Evolutionary conservation across 2,888 invertebrate species (phyloP).

Genomic region (Pristionchus maxplancki): DNA sequence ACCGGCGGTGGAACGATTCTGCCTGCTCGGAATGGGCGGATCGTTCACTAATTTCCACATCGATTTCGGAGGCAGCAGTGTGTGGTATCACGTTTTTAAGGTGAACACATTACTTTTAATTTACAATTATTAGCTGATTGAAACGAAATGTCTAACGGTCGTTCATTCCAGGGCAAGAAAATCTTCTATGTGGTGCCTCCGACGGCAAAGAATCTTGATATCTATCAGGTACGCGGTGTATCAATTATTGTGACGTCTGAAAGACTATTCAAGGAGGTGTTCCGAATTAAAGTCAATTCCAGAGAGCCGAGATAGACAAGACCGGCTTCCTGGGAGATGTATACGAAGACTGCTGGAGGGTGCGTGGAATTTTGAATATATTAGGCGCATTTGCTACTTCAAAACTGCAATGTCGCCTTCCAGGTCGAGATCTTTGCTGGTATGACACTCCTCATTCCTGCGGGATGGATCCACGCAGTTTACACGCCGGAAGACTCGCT

Average conservation of each 20-base stretch:
- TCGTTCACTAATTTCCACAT: slow-evolving; percentile 96
- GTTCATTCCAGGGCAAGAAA: slow-evolving; percentile 86
- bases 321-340: too few relatives aligned
- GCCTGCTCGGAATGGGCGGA: slow-evolving; percentile 90
- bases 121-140: too few relatives aligned
- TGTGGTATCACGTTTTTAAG: slow-evolving; percentile 89
- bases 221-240: slow-evolving; percentile 80
- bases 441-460: slow-evolving; percentile 90
- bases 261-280: too few relatives aligned
- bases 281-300: too few relatives aligned
- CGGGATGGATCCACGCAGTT: slow-evolving; percentile 97
- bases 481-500: slow-evolving; percentile 95
- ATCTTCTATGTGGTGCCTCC: slow-evolving; percentile 90
- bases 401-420: too few relatives aligned
- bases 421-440: slow-evolving; percentile 84
- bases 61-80: slow-evolving; percentile 94
- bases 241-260: too few relatives aligned
- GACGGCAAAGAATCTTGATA: slow-evolving; percentile 80
- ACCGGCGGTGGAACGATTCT: slow-evolving; percentile 90
- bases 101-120: slow-evolving; percentile 71
- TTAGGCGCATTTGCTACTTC: too few relatives aligned
- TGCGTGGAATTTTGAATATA: too few relatives aligned
- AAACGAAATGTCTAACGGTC: too few relatives aligned
- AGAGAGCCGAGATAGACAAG: neutral
- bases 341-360: too few relatives aligned